Percentiles rank a stretch among this genome's conserved stretches.
Evolutionary conservation across 2,888 invertebrate species (phyloP).

Genomic region (Campoplex nolae): DNA sequence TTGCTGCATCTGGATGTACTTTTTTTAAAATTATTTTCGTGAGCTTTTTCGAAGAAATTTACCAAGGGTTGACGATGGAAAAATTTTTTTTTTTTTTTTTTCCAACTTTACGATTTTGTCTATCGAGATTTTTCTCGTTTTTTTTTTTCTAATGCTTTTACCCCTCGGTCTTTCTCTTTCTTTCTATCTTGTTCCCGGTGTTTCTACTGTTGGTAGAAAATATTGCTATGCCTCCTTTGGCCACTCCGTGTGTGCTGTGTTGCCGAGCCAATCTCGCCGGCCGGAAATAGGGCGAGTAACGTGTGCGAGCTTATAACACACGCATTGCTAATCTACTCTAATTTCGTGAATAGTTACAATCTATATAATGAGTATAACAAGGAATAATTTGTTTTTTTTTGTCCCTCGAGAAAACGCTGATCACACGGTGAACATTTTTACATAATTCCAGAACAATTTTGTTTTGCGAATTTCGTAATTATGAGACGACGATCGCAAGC

Average conservation of each 20-base stretch:
- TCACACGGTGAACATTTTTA: not conserved
- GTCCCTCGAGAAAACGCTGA: not conserved
- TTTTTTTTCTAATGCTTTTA: constrained; percentile 6
- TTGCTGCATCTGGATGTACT: not conserved
- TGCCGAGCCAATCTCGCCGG: constrained; percentile 75
- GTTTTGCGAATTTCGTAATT: not conserved
- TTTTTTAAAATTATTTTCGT: not conserved
- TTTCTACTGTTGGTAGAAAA: constrained; percentile 15
- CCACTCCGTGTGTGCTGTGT: constrained; percentile 66
- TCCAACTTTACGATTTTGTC: not conserved
- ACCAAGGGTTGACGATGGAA: not conserved
- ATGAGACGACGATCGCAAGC: not conserved
- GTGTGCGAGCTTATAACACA: constrained; percentile 51
- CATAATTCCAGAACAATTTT: not conserved
- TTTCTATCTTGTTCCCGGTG: constrained; percentile 20
- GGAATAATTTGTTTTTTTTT: not conserved
- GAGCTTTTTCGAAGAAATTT: not conserved
- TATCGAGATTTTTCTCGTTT: constrained; percentile 5
- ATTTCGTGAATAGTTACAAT: constrained; percentile 25
- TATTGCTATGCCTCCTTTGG: constrained; percentile 2
- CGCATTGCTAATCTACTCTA: constrained; percentile 35
- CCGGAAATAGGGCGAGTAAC: constrained; percentile 75
- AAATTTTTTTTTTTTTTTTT: not conserved
- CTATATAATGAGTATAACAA: not conserved
- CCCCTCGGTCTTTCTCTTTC: constrained; percentile 7